These are phyloP conservation scores for Coptodon bakossiorum DNA, from an alignment of 2,113 vertebrate genomes.

Conservation along the genomic window DNA sequence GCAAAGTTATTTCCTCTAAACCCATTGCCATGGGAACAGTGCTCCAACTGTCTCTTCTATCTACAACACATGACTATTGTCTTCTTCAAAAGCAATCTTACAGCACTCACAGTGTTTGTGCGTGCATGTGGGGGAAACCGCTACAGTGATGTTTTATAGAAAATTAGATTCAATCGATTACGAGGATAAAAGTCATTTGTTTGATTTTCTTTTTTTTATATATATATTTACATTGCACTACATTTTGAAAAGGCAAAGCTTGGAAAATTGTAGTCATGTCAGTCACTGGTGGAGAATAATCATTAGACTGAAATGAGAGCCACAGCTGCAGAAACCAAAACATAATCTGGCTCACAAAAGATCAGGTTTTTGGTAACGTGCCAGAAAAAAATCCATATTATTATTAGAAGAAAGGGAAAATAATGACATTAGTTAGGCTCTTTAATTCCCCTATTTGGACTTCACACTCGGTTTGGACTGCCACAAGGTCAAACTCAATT, in stretches of 20 bases:
- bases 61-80: not conserved
- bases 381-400: not conserved
- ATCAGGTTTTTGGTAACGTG: not conserved
- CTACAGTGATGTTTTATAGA: not conserved
- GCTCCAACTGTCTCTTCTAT: not conserved
- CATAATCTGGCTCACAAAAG: not conserved
- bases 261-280: not conserved
- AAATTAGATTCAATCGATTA: not conserved
- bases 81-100: not conserved
- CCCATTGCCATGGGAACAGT: constrained; percentile 36
- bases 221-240: not conserved
- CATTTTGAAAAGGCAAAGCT: not conserved
- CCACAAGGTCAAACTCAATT: constrained; percentile 45
- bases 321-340: not conserved
- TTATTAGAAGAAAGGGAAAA: not conserved
- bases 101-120: not conserved
- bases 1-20: constrained; percentile 23
- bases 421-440: constrained; percentile 29
- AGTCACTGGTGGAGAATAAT: not conserved
- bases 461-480: constrained; percentile 4
- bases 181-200: not conserved
- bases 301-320: not conserved
- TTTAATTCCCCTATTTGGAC: constrained; percentile 29
- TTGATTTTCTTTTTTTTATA: not conserved
- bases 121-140: not conserved